A percentile compares a stretch with the other conserved stretches of the same genome.
Evolutionary conservation across 2,113 vertebrate species (phyloP).

Genomic region (Pandion haliaetus): DNA sequence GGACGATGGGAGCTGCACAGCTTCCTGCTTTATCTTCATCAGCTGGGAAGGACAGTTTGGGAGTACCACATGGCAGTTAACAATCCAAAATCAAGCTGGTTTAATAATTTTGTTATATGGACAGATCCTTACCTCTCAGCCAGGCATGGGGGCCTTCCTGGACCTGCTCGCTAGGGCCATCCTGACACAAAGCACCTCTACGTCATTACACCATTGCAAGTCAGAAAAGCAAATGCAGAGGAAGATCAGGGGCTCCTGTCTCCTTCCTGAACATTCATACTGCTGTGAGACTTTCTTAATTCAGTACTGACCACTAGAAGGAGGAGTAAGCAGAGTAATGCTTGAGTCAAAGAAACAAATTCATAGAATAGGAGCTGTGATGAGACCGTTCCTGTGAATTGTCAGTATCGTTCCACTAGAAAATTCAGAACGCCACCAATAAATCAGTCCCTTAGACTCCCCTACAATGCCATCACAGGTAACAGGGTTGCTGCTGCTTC

Average conservation of each 20-base stretch:
- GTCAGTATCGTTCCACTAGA: accelerated
- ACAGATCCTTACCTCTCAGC: background rate
- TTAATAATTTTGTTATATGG: too few relatives aligned
- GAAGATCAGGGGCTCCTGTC: background rate
- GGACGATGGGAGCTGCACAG: background rate
- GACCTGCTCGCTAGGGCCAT: background rate
- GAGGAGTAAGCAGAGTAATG: background rate
- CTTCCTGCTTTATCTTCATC: background rate
- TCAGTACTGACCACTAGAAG: background rate
- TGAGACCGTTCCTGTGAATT: background rate
- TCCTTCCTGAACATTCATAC: background rate
- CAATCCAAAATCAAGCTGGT: background rate
- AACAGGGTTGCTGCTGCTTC: background rate
- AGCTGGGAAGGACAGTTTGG: background rate
- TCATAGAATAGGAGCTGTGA: background rate
- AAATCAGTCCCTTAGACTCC: background rate
- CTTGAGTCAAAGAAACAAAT: background rate
- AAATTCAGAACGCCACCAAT: background rate
- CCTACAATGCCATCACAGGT: background rate
- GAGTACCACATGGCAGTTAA: background rate
- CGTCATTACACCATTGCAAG: background rate
- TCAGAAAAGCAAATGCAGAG: background rate
- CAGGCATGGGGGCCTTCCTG: background rate
- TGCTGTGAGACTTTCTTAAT: background rate
- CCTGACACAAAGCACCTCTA: background rate